Evolutionary conservation across 2,113 vertebrate species (phyloP).

Genomic region (Proteles cristata): DNA sequence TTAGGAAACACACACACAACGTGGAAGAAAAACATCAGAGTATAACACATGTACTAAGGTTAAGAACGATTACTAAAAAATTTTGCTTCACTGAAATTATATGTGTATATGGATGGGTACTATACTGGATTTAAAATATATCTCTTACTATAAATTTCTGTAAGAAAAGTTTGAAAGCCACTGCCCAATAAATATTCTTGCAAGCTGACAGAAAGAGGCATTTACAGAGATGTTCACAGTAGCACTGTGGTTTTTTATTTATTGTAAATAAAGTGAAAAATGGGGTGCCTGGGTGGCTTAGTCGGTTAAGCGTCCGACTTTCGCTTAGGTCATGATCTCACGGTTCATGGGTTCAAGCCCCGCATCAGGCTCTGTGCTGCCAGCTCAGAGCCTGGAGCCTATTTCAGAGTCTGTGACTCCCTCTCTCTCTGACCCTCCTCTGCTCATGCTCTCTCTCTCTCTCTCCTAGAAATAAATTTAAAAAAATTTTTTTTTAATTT

Average conservation of each 20-base stretch:
- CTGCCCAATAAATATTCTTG: neutral
- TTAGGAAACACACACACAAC: neutral
- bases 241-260: neutral
- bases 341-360: no score
- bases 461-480: no score
- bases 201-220: neutral
- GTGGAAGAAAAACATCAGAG: neutral
- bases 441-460: no score
- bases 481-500: no score
- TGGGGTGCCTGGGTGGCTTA: no score
- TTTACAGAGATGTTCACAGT: neutral
- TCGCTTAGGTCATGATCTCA: no score
- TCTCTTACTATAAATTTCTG: neutral
- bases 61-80: neutral
- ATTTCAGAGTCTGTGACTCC: no score
- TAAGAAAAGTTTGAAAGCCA: slow-evolving; percentile 38
- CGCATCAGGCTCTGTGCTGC: no score
- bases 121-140: slow-evolving; percentile 24
- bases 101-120: neutral
- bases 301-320: no score
- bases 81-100: slow-evolving; percentile 28
- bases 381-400: no score
- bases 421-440: no score
- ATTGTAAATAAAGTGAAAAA: no score
- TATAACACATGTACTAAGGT: neutral